These are phyloP conservation scores for Epirrita christyi DNA, from an alignment of 2,888 invertebrate species.

Conservation along the genomic window DNA sequence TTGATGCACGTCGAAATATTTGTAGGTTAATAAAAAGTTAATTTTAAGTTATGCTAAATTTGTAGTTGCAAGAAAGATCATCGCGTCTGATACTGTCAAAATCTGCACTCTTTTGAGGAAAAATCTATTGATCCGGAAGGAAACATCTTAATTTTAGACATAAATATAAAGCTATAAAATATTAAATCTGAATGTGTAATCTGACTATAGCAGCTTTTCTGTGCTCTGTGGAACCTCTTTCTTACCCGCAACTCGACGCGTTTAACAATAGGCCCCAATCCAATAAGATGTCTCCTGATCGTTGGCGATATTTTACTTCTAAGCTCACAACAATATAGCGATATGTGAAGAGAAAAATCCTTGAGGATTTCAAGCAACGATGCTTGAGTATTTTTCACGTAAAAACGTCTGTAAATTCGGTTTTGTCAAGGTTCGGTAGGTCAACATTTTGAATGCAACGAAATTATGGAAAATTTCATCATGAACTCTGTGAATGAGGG, in stretches of 20 bases:
- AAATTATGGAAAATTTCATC: too few relatives aligned
- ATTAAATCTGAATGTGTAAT: too few relatives aligned
- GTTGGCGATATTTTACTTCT: conserved; percentile 36
- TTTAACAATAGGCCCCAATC: conserved; percentile 34
- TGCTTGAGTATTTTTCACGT: not conserved
- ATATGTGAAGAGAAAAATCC: conserved; percentile 16
- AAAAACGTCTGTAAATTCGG: too few relatives aligned
- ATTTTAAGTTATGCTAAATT: too few relatives aligned
- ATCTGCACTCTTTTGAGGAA: too few relatives aligned
- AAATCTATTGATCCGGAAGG: not conserved
- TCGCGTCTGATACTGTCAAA: not conserved
- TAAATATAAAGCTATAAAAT: too few relatives aligned
- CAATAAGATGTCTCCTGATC: conserved; percentile 37
- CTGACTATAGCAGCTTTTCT: conserved; percentile 9
- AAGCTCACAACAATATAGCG: conserved; percentile 22
- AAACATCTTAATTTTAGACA: too few relatives aligned
- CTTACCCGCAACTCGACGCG: conserved; percentile 9
- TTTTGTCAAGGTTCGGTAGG: too few relatives aligned
- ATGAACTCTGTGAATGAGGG: too few relatives aligned
- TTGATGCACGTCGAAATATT: too few relatives aligned
- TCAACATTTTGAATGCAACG: too few relatives aligned
- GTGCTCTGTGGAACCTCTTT: conserved; percentile 20
- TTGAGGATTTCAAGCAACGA: conserved; percentile 16
- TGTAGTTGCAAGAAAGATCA: not conserved
- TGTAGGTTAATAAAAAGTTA: too few relatives aligned